Percentiles rank a stretch among this genome's conserved stretches.
Evolutionary conservation across 2,797 vertebrate genomes (phyloP).

Genomic region (Gymnothorax javanicus): DNA sequence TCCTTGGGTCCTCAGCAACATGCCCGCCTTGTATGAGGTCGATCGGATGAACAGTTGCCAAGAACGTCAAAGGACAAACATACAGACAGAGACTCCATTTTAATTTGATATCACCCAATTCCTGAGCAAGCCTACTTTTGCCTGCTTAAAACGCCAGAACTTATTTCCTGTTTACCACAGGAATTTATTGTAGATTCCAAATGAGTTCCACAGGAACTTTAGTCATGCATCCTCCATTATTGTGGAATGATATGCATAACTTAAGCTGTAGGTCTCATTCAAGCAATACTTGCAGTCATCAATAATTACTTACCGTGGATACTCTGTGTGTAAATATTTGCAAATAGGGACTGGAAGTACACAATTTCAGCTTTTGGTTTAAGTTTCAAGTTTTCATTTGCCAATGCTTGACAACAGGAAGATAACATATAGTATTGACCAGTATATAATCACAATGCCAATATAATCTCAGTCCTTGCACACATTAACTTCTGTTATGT

Average conservation of each 20-base stretch:
- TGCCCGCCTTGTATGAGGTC: no score
- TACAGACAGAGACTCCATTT: no score
- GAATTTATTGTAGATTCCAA: not conserved
- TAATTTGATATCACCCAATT: not conserved
- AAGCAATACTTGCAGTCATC: not conserved
- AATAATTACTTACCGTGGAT: not conserved
- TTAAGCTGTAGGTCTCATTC: not conserved
- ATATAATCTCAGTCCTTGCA: constrained; percentile 1
- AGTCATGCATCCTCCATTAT: not conserved
- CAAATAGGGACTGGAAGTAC: not conserved
- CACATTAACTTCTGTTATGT: not conserved
- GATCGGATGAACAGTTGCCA: no score
- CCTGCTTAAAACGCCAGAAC: no score
- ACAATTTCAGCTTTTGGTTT: not conserved
- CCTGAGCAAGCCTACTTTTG: not conserved
- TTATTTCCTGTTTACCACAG: not conserved
- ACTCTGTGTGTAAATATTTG: not conserved
- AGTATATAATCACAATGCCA: not conserved
- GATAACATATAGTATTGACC: not conserved
- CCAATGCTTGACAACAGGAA: not conserved
- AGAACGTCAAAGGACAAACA: no score
- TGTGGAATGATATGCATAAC: not conserved
- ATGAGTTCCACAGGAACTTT: not conserved
- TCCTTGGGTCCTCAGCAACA: no score
- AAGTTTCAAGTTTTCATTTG: not conserved